Percentiles rank a stretch among this genome's conserved stretches.
These are phyloP conservation scores for Onychorhynchus coronatus DNA, from an alignment of 2,113 vertebrate genomes.

Conservation along the genomic window DNA sequence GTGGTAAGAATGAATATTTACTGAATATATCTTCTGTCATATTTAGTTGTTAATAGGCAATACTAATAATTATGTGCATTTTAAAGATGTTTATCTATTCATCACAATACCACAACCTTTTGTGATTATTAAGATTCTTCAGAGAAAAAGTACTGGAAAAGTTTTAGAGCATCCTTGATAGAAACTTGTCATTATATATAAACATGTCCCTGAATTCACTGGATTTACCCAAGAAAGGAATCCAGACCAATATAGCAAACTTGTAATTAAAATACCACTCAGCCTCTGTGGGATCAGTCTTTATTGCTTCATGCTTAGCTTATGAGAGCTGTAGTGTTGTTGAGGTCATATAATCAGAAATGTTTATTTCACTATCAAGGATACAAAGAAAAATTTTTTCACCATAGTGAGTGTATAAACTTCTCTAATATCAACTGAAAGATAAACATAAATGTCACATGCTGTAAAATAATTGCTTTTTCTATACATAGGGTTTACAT, in stretches of 20 bases:
- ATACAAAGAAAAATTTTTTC: background rate
- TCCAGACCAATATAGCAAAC: background rate
- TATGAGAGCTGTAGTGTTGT: background rate
- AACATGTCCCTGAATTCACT: background rate
- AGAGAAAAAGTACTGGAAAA: slow-evolving; percentile 24
- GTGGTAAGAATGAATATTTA: slow-evolving; percentile 80
- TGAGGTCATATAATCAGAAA: background rate
- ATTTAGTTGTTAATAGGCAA: slow-evolving; percentile 28
- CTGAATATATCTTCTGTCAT: slow-evolving; percentile 46
- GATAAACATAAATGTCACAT: background rate
- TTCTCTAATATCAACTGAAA: slow-evolving; percentile 35
- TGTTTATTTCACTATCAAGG: background rate
- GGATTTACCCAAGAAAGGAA: background rate
- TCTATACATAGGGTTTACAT: background rate
- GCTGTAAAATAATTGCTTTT: background rate
- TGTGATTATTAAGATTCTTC: slow-evolving; percentile 18
- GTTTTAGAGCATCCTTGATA: slow-evolving; percentile 24
- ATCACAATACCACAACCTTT: background rate
- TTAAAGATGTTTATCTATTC: slow-evolving; percentile 10
- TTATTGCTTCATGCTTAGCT: background rate
- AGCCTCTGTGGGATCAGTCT: background rate
- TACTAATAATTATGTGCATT: background rate
- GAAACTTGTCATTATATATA: background rate
- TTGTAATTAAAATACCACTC: background rate
- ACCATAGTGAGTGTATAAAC: background rate